Conservation (phyloP, 1,140 invertebrate genomes). For the Drosophila tristis region DNA sequence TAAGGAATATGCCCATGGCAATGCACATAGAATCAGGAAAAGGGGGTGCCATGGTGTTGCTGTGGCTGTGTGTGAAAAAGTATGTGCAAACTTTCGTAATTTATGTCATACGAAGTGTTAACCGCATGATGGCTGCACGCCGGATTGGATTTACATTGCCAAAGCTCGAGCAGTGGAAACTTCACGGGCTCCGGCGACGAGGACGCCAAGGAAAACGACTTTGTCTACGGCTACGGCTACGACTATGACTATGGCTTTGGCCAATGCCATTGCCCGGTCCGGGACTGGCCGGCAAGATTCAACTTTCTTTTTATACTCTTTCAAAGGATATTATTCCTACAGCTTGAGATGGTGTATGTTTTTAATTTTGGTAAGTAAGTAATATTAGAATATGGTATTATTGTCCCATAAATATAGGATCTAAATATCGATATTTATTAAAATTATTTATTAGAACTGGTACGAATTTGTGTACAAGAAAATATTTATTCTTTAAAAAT, state of each 20-base stretch:
- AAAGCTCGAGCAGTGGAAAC: slow-evolving; percentile 69
- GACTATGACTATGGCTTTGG: slow-evolving; percentile 12
- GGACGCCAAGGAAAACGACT: slow-evolving; percentile 5
- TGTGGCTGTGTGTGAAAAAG: slow-evolving; percentile 72
- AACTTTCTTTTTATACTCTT: slow-evolving; percentile 17
- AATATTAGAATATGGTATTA: too few species aligned
- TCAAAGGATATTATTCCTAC: neutral
- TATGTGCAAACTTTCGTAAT: slow-evolving; percentile 82
- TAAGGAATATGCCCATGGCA: slow-evolving; percentile 71
- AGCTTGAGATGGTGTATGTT: too few species aligned
- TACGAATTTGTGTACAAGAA: too few species aligned
- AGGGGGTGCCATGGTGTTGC: neutral
- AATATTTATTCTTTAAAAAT: too few species aligned
- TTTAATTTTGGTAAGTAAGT: too few species aligned
- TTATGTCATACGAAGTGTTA: slow-evolving; percentile 83
- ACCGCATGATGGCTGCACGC: slow-evolving; percentile 82
- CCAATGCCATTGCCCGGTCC: slow-evolving; percentile 23
- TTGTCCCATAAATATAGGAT: too few species aligned
- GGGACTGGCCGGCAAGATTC: slow-evolving; percentile 18
- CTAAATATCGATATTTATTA: too few species aligned
- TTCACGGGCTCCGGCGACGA: slow-evolving; percentile 51
- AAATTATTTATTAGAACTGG: too few species aligned
- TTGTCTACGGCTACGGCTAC: slow-evolving; percentile 4
- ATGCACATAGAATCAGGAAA: slow-evolving; percentile 51
- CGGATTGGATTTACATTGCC: slow-evolving; percentile 82